Evolutionary conservation across 2,888 invertebrate species (phyloP).

Genomic region (Pteria penguin): DNA sequence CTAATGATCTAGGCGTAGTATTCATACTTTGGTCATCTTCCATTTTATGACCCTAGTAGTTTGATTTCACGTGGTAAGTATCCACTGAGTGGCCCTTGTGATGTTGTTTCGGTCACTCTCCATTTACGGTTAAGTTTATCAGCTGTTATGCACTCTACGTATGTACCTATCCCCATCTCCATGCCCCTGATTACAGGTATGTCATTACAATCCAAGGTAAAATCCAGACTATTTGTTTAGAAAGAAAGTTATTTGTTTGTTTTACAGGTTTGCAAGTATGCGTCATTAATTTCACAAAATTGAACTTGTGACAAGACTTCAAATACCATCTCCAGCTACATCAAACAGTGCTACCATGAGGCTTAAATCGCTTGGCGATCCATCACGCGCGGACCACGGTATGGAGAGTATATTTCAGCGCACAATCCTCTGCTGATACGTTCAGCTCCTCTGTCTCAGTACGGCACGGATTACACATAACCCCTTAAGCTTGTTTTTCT

Average conservation of each 20-base stretch:
- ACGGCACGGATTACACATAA: too few relatives aligned
- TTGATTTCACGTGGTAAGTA: too few relatives aligned
- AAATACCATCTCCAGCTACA: background rate
- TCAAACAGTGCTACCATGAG: background rate
- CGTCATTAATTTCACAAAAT: background rate
- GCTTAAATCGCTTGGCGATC: background rate
- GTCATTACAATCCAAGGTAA: too few relatives aligned
- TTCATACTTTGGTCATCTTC: too few relatives aligned
- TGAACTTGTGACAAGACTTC: background rate
- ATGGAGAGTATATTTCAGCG: background rate
- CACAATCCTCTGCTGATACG: background rate
- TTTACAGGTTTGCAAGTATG: background rate
- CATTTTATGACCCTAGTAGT: too few relatives aligned
- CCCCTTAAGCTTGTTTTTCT: background rate
- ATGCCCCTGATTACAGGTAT: too few relatives aligned
- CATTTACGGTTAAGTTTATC: too few relatives aligned
- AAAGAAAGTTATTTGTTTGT: background rate
- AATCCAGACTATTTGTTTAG: background rate
- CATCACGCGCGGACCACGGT: background rate
- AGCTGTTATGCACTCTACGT: too few relatives aligned
- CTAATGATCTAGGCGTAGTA: too few relatives aligned
- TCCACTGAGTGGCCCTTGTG: too few relatives aligned
- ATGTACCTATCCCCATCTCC: too few relatives aligned
- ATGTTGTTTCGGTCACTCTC: too few relatives aligned
- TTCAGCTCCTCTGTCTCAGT: background rate